Conservation (phyloP, 2,797 vertebrate genomes). For the Takifugu rubripes region DNA sequence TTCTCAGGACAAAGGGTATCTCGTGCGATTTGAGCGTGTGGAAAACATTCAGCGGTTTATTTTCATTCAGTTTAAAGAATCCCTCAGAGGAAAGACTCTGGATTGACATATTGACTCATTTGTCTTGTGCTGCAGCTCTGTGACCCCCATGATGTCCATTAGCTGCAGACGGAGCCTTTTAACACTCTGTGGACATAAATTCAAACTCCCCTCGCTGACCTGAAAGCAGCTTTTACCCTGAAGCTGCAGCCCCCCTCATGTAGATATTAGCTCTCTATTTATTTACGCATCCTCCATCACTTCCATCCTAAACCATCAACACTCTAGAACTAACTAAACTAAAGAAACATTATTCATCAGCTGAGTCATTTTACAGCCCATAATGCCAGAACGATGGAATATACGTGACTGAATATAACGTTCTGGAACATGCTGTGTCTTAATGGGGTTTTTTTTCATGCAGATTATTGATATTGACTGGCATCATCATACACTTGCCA, state of each 20-base stretch:
- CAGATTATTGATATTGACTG: constrained; percentile 35
- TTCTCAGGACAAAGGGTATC: no score
- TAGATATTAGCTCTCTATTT: no score
- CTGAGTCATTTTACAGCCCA: no score
- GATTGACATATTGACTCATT: constrained; percentile 6
- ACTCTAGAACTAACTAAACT: no score
- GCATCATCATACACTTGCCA: constrained; percentile 1
- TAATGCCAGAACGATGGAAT: no score
- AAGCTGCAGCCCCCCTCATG: no score
- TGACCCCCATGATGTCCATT: not conserved
- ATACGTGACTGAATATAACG: not conserved
- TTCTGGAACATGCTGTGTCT: no score
- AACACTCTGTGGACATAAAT: constrained; percentile 28
- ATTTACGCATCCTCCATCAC: no score
- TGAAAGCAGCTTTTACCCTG: not conserved
- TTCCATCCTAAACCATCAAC: no score
- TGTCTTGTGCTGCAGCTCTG: constrained; percentile 16
- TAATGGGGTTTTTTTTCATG: constrained; percentile 8
- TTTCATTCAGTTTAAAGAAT: constrained; percentile 4
- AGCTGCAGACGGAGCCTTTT: constrained; percentile 23
- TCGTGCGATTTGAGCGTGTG: not conserved
- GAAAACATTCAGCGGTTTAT: not conserved
- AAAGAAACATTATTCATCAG: no score
- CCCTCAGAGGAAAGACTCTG: not conserved
- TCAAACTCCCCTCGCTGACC: constrained; percentile 20